Evolutionary conservation across 2,888 invertebrate genomes (phyloP).

Genomic region (Cosmia trapezina): DNA sequence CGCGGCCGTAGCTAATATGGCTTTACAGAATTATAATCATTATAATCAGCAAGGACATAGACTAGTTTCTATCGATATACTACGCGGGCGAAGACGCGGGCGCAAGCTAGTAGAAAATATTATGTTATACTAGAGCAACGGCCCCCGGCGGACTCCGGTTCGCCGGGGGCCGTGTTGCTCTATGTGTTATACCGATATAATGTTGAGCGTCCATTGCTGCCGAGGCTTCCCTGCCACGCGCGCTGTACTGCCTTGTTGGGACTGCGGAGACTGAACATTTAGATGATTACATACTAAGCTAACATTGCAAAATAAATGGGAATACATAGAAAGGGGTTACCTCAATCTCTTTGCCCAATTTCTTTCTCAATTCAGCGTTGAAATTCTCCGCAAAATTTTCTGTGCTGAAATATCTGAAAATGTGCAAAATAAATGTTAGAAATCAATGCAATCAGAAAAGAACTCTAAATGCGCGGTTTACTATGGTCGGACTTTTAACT

Average conservation of each 20-base stretch:
- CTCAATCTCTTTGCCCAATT: slow-evolving; percentile 91
- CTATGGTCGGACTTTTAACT: no score
- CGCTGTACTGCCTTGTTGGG: slow-evolving; percentile 71
- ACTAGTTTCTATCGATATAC: no score
- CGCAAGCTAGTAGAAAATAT: background rate
- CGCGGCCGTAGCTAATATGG: no score
- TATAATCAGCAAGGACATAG: no score
- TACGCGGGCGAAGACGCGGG: no score
- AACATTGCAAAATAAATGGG: background rate
- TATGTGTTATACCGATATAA: slow-evolving; percentile 81
- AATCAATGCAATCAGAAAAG: no score
- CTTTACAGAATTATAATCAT: no score
- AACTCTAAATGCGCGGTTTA: no score
- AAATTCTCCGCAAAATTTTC: slow-evolving; percentile 93
- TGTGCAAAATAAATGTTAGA: background rate
- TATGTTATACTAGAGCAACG: no score
- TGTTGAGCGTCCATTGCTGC: slow-evolving; percentile 86
- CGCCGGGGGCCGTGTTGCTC: no score
- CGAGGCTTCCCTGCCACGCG: slow-evolving; percentile 79
- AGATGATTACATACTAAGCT: background rate
- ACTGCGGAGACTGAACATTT: slow-evolving; percentile 69
- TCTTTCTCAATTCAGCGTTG: slow-evolving; percentile 91
- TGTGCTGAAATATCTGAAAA: slow-evolving; percentile 91
- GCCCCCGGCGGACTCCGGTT: no score
- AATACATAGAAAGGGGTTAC: slow-evolving; percentile 63